Evolutionary conservation across 1,140 invertebrate genomes (phyloP).

Genomic region (Drosophila suzukii): DNA sequence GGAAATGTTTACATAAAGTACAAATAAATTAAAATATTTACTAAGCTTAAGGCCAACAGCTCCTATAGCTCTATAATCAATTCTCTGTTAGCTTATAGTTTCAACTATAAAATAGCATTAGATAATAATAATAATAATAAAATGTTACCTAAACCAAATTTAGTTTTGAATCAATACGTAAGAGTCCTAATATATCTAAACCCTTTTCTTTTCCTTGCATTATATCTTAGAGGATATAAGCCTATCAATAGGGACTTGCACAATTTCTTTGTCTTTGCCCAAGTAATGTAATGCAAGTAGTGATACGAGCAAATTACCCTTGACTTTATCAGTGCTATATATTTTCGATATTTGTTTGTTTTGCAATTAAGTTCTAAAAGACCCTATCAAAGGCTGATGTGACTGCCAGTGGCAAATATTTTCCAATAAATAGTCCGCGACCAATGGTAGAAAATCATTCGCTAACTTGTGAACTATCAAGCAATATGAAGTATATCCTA

Average conservation of each 20-base stretch:
- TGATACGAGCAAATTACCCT: slow-evolving; percentile 18
- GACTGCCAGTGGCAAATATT: slow-evolving; percentile 20
- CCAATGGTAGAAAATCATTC: slow-evolving; percentile 57
- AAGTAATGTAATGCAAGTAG: slow-evolving; percentile 12
- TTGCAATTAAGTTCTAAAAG: slow-evolving; percentile 36
- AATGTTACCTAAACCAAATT: no score
- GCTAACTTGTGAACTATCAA: slow-evolving; percentile 40
- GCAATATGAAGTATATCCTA: slow-evolving; percentile 52
- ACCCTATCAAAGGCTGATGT: slow-evolving; percentile 20
- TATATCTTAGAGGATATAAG: no score
- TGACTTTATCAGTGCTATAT: slow-evolving; percentile 48
- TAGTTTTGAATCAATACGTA: no score
- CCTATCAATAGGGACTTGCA: slow-evolving; percentile 3
- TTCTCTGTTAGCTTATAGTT: no score
- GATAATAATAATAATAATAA: no score
- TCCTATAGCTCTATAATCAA: no score
- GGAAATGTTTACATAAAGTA: no score
- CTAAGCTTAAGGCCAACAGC: no score
- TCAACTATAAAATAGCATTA: no score
- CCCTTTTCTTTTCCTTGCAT: no score
- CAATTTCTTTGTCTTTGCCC: slow-evolving; percentile 11
- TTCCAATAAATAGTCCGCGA: slow-evolving; percentile 62
- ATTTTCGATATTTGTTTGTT: slow-evolving; percentile 44
- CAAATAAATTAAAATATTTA: no score
- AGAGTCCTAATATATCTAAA: no score